These are phyloP conservation scores for Pluvialis apricaria DNA, from an alignment of 2,113 vertebrate genomes.

Conservation along the genomic window DNA sequence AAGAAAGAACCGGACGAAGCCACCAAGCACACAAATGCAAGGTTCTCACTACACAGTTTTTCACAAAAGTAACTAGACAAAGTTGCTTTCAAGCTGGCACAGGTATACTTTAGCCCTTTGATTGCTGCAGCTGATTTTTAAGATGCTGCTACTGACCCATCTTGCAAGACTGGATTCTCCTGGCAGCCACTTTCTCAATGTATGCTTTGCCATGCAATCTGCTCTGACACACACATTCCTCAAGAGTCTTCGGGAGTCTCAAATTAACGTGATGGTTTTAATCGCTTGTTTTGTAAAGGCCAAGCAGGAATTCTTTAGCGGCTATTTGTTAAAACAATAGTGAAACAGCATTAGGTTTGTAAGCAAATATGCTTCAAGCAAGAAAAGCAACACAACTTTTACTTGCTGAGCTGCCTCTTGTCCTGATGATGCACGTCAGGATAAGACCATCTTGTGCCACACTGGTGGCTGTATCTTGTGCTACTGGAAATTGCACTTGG, in stretches of 20 bases:
- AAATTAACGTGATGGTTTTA: neutral
- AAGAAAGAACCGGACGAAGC: neutral
- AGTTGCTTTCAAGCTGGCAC: conserved; percentile 24
- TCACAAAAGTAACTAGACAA: neutral
- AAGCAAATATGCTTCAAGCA: neutral
- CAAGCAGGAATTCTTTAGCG: neutral
- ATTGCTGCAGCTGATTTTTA: neutral
- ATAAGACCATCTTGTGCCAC: neutral
- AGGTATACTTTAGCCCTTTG: neutral
- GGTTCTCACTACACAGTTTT: neutral
- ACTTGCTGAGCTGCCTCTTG: neutral
- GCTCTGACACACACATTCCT: neutral
- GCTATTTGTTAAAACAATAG: neutral
- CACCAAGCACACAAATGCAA: neutral
- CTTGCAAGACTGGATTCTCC: neutral
- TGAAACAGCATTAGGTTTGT: neutral
- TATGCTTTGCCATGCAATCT: neutral
- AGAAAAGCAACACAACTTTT: neutral
- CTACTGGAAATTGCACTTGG: neutral
- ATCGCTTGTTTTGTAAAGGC: neutral
- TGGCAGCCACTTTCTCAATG: neutral
- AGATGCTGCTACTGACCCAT: neutral
- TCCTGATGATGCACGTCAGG: neutral
- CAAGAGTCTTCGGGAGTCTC: neutral
- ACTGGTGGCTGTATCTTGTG: neutral